A percentile compares a stretch with the other conserved stretches of the same genome.
phyloP scores from a whole-genome alignment of 1,140 invertebrate genomes.

The Artemia franciscana region DNA sequence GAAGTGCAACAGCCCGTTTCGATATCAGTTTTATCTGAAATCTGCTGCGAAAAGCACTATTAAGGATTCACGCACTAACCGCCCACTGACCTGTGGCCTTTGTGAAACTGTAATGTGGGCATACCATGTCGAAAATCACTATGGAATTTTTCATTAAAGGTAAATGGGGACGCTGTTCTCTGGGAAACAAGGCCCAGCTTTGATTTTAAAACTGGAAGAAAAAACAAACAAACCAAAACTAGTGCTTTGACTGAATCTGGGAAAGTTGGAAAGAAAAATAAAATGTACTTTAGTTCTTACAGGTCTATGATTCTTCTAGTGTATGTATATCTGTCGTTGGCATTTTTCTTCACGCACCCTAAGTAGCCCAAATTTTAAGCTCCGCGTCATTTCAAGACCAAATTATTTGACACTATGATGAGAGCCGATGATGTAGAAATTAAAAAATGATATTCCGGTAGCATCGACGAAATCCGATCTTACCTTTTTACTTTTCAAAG shows the following conservation, averaged over 20 bases:
- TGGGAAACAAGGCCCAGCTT: not conserved
- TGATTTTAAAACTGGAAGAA: no score
- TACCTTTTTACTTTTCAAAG: no score
- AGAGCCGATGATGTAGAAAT: no score
- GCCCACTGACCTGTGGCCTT: not conserved
- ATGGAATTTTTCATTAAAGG: not conserved
- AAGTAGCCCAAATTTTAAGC: not conserved
- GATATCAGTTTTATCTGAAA: not conserved
- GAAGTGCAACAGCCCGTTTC: not conserved
- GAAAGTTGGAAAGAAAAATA: not conserved
- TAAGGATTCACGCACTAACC: not conserved
- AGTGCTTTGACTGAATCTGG: no score
- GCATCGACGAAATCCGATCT: no score
- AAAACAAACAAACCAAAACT: no score
- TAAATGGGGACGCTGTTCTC: not conserved
- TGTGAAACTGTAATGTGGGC: not conserved
- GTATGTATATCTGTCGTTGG: no score
- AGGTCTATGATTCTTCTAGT: no score
- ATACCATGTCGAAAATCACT: not conserved
- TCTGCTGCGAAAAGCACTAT: not conserved
- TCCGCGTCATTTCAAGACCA: not conserved
- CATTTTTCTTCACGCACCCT: not conserved
- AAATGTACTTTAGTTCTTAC: not conserved
- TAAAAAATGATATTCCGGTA: no score
- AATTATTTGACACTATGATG: no score